Conservation (phyloP, 2,797 vertebrate genomes). For the Pangasius sanitwongsei region DNA sequence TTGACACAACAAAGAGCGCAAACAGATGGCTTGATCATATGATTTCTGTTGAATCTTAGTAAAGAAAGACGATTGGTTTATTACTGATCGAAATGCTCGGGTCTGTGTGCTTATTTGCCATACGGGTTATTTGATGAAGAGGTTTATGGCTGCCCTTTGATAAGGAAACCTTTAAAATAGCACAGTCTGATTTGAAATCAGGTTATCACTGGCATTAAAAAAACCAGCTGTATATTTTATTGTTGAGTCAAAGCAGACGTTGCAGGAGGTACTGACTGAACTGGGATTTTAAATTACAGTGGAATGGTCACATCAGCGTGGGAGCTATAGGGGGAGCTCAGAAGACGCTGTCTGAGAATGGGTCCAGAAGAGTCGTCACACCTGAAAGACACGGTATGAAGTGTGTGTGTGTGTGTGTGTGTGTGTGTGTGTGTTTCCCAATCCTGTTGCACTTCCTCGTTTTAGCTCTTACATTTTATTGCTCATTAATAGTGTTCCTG, state of each 20-base stretch:
- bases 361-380: slow-evolving; percentile 50
- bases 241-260: background rate
- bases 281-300: background rate
- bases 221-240: background rate
- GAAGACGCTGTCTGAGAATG: slow-evolving; percentile 47
- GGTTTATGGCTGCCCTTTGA: background rate
- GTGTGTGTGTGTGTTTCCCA: slow-evolving; percentile 1
- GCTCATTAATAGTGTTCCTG: background rate
- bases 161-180: background rate
- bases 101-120: background rate
- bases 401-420: background rate
- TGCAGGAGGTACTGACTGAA: background rate
- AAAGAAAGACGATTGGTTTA: background rate
- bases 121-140: background rate
- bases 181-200: background rate
- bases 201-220: background rate
- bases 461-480: background rate
- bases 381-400: slow-evolving; percentile 54
- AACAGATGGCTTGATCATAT: background rate
- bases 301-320: background rate
- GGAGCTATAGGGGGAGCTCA: slow-evolving; percentile 42
- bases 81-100: background rate
- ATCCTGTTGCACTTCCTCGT: too few relatives aligned
- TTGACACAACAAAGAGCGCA: background rate
- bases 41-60: background rate